Evolutionary conservation across 2,888 invertebrate genomes (phyloP).

Genomic region (Aradus depressus): DNA sequence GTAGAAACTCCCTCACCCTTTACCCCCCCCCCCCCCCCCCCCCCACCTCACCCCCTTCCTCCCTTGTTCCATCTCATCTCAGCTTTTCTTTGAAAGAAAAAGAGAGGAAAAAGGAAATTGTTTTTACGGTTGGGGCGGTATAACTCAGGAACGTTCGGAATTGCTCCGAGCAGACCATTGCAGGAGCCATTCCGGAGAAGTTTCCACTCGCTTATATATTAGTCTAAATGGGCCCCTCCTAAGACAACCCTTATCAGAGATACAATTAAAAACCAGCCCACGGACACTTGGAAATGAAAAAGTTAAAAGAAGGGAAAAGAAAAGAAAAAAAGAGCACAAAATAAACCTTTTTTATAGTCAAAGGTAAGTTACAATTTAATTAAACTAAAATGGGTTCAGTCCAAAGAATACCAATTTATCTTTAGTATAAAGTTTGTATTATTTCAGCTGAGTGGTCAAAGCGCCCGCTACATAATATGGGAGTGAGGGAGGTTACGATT

Average conservation of each 20-base stretch:
- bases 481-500: no score
- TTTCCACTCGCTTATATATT: slow-evolving; percentile 14
- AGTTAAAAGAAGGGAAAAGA: no score
- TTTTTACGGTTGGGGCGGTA: slow-evolving; percentile 10
- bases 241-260: slow-evolving; percentile 15
- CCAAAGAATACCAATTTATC: no score
- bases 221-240: slow-evolving; percentile 10
- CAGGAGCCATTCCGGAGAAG: slow-evolving; percentile 9
- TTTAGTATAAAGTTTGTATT: no score
- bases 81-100: neutral
- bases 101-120: slow-evolving; percentile 8
- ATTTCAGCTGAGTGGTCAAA: no score
- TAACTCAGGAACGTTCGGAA: slow-evolving; percentile 12
- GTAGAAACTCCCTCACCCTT: no score
- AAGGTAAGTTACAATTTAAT: no score
- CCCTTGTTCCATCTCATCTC: neutral
- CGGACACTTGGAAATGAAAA: no score
- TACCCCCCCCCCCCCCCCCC: slow-evolving; percentile 3
- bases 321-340: no score
- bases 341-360: no score
- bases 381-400: no score
- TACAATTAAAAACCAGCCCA: slow-evolving; percentile 15
- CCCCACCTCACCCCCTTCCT: neutral
- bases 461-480: no score
- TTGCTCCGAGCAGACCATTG: slow-evolving; percentile 6